These are phyloP conservation scores for Leptopterna dolabrata DNA, from an alignment of 2,888 invertebrate species.

Conservation along the genomic window DNA sequence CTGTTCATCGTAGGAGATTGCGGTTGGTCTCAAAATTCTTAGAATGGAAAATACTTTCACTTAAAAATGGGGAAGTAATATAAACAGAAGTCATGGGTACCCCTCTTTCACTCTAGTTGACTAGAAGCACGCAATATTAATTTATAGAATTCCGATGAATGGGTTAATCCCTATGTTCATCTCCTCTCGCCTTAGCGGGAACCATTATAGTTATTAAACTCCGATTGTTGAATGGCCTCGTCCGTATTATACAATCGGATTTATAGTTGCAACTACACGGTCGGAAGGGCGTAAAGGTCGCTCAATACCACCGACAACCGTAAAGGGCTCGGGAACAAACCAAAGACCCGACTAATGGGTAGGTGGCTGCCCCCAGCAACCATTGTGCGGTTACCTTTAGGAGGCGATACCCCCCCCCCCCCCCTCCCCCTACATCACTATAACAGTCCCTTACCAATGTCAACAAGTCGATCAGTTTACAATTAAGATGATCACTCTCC, in stretches of 20 bases:
- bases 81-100: too few species aligned
- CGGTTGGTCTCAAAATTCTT: too few species aligned
- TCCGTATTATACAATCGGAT: neutral
- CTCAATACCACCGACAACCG: neutral
- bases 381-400: conserved; percentile 32
- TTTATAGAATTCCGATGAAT: too few species aligned
- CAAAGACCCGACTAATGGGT: neutral
- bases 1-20: too few species aligned
- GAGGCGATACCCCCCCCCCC: neutral
- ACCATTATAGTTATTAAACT: neutral
- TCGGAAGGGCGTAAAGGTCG: conserved; percentile 11
- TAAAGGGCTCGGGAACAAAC: neutral
- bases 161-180: too few species aligned
- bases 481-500: conserved; percentile 32
- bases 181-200: too few species aligned
- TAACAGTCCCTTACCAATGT: neutral
- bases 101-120: too few species aligned
- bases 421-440: too few species aligned
- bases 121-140: too few species aligned
- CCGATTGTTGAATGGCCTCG: neutral
- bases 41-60: too few species aligned
- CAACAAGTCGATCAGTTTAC: conserved; percentile 43
- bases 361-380: neutral
- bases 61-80: too few species aligned
- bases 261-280: neutral